phyloP scores from a whole-genome alignment of 2,797 vertebrate genomes.

The Gymnothorax reevesii region DNA sequence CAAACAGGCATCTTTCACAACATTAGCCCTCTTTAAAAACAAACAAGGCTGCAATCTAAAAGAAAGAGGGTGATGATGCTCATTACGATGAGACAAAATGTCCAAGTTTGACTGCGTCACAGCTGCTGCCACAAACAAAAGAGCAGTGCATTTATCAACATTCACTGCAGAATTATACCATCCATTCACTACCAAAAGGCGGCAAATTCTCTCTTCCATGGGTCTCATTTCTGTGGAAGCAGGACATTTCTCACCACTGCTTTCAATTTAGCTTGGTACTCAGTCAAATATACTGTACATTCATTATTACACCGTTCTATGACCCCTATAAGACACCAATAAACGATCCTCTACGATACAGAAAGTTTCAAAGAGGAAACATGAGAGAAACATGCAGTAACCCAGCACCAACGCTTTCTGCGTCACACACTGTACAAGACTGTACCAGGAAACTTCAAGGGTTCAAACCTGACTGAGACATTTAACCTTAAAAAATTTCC shows the following conservation, averaged over 20 bases:
- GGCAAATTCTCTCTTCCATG: constrained; percentile 44
- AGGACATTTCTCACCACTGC: background rate
- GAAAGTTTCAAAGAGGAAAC: background rate
- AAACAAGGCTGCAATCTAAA: constrained; percentile 69
- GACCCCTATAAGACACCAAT: background rate
- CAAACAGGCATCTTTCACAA: constrained; percentile 77
- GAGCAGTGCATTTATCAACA: constrained; percentile 43
- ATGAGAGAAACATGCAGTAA: background rate
- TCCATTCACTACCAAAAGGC: constrained; percentile 31
- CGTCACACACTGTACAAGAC: background rate
- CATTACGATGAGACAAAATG: constrained; percentile 85
- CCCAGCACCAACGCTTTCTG: background rate
- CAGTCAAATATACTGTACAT: background rate
- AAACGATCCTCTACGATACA: background rate
- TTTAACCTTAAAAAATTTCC: background rate
- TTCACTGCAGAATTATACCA: constrained; percentile 41
- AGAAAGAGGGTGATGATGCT: constrained; percentile 80
- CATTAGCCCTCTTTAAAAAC: constrained; percentile 65
- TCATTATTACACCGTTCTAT: background rate
- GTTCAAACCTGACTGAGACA: background rate
- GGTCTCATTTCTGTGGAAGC: constrained; percentile 6
- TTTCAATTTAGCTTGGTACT: background rate
- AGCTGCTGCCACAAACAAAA: constrained; percentile 21
- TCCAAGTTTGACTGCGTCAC: constrained; percentile 59
- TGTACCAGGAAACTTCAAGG: background rate